A percentile compares a stretch with the other conserved stretches of the same genome.
These are phyloP conservation scores for Acleris sparsana DNA, from an alignment of 2,888 invertebrate genomes.

Conservation along the genomic window DNA sequence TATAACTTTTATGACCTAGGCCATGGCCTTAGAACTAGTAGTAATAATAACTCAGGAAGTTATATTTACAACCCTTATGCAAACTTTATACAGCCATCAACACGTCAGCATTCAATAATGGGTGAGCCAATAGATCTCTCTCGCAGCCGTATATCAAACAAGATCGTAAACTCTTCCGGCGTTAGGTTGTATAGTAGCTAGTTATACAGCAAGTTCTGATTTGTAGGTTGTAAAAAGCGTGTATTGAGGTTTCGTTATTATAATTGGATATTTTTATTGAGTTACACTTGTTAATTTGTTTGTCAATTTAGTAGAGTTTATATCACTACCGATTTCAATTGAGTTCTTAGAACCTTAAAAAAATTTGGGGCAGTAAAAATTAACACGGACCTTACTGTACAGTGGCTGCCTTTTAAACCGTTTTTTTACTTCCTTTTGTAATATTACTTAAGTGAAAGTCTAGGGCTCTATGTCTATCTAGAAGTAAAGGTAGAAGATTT, in stretches of 20 bases:
- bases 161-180: conserved; percentile 22
- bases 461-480: no score
- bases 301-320: neutral
- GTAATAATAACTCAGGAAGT: conserved; percentile 13
- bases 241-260: conserved; percentile 11
- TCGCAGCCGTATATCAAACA: conserved; percentile 15
- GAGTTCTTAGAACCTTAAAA: no score
- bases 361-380: no score
- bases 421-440: no score
- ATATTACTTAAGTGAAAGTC: no score
- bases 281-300: conserved; percentile 2
- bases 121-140: conserved; percentile 15
- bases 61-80: conserved; percentile 21
- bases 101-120: conserved; percentile 14
- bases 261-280: conserved; percentile 12
- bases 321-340: neutral
- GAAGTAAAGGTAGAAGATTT: no score
- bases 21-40: neutral
- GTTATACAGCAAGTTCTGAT: conserved; percentile 21
- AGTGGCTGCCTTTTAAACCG: no score
- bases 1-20: no score
- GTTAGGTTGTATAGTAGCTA: conserved; percentile 17
- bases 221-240: conserved; percentile 19
- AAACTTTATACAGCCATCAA: conserved; percentile 24
- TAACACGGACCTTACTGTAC: no score